A percentile compares a stretch with the other conserved stretches of the same genome.
These are phyloP conservation scores for Antennarius striatus DNA, from an alignment of 2,113 vertebrate species.

Conservation along the genomic window DNA sequence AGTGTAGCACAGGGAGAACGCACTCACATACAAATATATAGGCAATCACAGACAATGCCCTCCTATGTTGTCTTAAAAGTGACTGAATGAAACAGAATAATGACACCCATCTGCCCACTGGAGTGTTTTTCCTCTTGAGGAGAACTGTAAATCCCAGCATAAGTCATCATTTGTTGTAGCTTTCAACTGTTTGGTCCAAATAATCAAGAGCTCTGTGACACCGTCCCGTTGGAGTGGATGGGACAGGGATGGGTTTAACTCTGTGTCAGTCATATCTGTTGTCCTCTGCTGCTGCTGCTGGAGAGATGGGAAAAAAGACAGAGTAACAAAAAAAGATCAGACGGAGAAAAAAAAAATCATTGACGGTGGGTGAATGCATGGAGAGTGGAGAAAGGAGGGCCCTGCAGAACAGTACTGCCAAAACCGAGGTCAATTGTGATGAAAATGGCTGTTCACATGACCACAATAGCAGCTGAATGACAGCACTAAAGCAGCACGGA, in stretches of 20 bases:
- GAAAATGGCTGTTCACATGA: slow-evolving; percentile 78
- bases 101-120: slow-evolving; percentile 46
- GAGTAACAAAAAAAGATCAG: slow-evolving; percentile 47
- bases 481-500: slow-evolving; percentile 72
- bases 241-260: slow-evolving; percentile 25
- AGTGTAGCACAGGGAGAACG: slow-evolving; percentile 42
- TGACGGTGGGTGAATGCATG: slow-evolving; percentile 53
- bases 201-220: slow-evolving; percentile 49
- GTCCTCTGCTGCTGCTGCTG: slow-evolving; percentile 25
- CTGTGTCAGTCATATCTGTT: slow-evolving; percentile 42
- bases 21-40: slow-evolving; percentile 23
- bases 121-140: slow-evolving; percentile 14
- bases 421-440: slow-evolving; percentile 78
- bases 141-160: slow-evolving; percentile 39
- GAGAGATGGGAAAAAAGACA: slow-evolving; percentile 20
- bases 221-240: slow-evolving; percentile 16
- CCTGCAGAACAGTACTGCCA: slow-evolving; percentile 67
- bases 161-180: slow-evolving; percentile 41
- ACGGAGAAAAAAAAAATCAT: slow-evolving; percentile 46
- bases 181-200: slow-evolving; percentile 42
- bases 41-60: slow-evolving; percentile 20
- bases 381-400: slow-evolving; percentile 60
- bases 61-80: slow-evolving; percentile 27
- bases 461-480: slow-evolving; percentile 76
- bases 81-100: slow-evolving; percentile 51